Evolutionary conservation across 2,113 vertebrate genomes (phyloP).

Genomic region (Pteruthius melanotis): DNA sequence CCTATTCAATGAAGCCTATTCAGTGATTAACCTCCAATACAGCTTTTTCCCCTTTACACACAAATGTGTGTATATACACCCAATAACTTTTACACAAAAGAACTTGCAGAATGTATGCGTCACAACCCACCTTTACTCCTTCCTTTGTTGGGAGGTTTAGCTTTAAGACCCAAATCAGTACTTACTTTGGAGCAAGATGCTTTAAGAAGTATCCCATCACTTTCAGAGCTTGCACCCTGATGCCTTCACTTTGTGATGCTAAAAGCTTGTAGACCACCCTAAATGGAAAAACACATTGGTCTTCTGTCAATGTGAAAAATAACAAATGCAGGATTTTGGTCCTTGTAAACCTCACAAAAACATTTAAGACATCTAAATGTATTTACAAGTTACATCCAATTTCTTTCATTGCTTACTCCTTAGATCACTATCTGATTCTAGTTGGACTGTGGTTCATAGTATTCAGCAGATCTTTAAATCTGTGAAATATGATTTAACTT

Average conservation of each 20-base stretch:
- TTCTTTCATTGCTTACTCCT: background rate
- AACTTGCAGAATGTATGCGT: background rate
- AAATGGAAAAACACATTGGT: conserved; percentile 11
- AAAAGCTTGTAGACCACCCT: conserved; percentile 95
- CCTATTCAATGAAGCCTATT: background rate
- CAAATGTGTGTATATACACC: rapidly evolving
- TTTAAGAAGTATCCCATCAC: conserved; percentile 97
- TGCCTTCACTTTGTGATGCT: conserved; percentile 93
- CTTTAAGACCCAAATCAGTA: conserved; percentile 5
- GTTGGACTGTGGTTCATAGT: background rate
- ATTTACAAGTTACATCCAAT: background rate
- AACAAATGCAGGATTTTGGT: background rate
- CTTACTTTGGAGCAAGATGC: conserved; percentile 91
- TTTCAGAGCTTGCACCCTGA: conserved; percentile 94
- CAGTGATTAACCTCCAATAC: background rate
- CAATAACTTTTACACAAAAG: background rate
- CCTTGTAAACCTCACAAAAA: background rate
- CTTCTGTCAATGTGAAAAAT: background rate
- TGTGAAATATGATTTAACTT: background rate
- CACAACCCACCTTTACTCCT: background rate
- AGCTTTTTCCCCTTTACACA: background rate
- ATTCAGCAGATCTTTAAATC: background rate
- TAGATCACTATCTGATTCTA: background rate
- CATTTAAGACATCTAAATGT: background rate
- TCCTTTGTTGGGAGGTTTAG: background rate